Conservation (phyloP, 2,113 vertebrate species). For the Psittacula cyanocephala region DNA sequence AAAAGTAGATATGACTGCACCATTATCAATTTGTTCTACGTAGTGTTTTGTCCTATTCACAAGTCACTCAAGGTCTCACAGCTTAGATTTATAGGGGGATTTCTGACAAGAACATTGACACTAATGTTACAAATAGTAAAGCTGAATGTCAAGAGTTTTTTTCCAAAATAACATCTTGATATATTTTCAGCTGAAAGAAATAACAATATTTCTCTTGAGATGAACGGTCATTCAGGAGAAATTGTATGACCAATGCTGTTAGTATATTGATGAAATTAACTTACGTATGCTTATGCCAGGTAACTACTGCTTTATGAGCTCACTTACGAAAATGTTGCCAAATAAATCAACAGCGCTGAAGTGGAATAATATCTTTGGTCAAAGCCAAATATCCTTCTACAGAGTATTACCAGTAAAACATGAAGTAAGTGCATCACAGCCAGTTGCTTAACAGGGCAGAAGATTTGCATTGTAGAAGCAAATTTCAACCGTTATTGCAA, state of each 20-base stretch:
- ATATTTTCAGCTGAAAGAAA: slow-evolving; percentile 28
- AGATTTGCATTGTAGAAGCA: not conserved
- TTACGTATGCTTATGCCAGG: not conserved
- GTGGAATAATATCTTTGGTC: not conserved
- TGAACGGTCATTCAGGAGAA: not conserved
- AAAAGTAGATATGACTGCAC: not conserved
- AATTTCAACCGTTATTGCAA: not conserved
- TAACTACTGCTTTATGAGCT: slow-evolving; percentile 5
- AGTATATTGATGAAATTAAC: not conserved
- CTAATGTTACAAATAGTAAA: not conserved
- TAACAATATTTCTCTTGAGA: not conserved
- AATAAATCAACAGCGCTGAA: not conserved
- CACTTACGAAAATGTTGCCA: not conserved
- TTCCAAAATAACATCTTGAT: slow-evolving; percentile 3
- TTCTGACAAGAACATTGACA: slow-evolving; percentile 15
- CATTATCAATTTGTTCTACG: not conserved
- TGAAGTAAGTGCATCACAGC: not conserved
- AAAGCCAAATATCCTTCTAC: not conserved
- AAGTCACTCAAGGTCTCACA: not conserved
- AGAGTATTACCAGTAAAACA: not conserved
- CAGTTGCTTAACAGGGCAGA: not conserved
- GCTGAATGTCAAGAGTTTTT: slow-evolving; percentile 16
- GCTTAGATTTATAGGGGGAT: slow-evolving; percentile 2
- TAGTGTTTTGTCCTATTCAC: not conserved
- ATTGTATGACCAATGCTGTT: not conserved